Evolutionary conservation across 2,113 vertebrate species (phyloP).

Genomic region (Rattus norvegicus): GRCr8 NC_086027.1:61791501-61792000

Average conservation of each 20-base stretch:
- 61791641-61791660: not conserved
- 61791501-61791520: not conserved
- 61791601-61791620: too few species aligned
- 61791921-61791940: not conserved
- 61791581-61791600: not conserved
- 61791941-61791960: not conserved
- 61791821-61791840: not conserved
- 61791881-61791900: not conserved
- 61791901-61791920: not conserved
- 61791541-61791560: not conserved
- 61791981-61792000: not conserved
- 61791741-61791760: not conserved
- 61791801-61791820: not conserved
- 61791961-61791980: not conserved
- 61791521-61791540: not conserved
- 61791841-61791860: not conserved
- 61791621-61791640: not conserved
- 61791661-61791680: not conserved
- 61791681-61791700: not conserved
- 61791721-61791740: not conserved
- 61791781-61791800: not conserved
- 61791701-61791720: not conserved
- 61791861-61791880: not conserved
- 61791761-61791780: not conserved
- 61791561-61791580: too few species aligned